Conservation (phyloP, 1,140 invertebrate species). For the Drosophila persimilis region DNA sequence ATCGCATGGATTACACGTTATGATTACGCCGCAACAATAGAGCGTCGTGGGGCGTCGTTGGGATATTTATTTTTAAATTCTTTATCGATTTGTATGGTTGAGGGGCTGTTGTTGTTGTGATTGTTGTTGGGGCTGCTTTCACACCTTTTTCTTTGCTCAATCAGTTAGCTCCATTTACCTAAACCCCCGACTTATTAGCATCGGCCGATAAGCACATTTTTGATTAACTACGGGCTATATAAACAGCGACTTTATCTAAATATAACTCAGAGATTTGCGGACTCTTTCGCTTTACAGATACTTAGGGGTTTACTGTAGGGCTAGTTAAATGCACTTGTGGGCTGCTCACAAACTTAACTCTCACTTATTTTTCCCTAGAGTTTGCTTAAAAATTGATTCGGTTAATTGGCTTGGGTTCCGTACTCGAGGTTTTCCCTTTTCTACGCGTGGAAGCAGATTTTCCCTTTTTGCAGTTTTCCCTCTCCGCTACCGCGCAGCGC, state of each 20-base stretch:
- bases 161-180: too few relatives aligned
- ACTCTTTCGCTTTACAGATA: background rate
- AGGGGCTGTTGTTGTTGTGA: background rate
- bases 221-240: conserved; percentile 10
- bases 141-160: too few relatives aligned
- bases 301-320: conserved; percentile 4
- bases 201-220: conserved; percentile 7
- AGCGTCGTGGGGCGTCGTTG: background rate
- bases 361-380: conserved; percentile 7
- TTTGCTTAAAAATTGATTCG: conserved; percentile 40
- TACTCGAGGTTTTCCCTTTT: conserved; percentile 6
- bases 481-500: conserved; percentile 15
- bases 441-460: conserved; percentile 3
- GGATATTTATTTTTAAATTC: conserved; percentile 50
- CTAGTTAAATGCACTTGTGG: conserved; percentile 46
- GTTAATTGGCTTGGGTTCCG: conserved; percentile 36
- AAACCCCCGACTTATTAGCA: conserved; percentile 1
- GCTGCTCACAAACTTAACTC: conserved; percentile 2
- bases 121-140: too few relatives aligned
- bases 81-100: conserved; percentile 37
- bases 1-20: background rate
- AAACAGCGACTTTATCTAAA: conserved; percentile 2
- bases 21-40: too few relatives aligned
- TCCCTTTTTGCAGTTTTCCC: conserved; percentile 52
- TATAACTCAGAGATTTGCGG: background rate